Evolutionary conservation across 2,797 vertebrate genomes (phyloP), one percentile per base, ranked within the genome.

Genomic region (Mus minutoides): DNA sequence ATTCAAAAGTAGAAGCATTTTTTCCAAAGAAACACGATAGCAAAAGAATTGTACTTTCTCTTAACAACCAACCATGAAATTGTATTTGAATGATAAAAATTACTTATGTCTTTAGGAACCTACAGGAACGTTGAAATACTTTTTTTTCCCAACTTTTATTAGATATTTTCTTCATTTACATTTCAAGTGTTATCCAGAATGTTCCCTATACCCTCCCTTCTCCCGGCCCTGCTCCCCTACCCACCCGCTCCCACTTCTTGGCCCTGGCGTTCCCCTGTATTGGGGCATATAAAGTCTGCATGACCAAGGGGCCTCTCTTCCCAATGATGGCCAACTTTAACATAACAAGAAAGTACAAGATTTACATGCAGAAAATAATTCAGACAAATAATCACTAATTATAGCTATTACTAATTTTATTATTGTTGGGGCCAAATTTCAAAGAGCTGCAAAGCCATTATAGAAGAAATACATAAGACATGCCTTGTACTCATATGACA

Each of bases 51-150:
- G 5, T 19, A 67, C 6, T 88, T 54, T 16, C 40, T 78, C 8
- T 69, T 86, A 96, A 87, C 4, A n/a, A 78, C 34, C 6, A n/a
- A 89, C 75, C 46, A 62, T 75, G 22, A 96, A 95, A 88, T 13
- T n/a, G 24, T 12, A 71, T 88, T 94, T 85, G 17, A 88, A 88
- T 64, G 0, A 88, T 78, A 71, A 60, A 90, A 34, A 78, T 52
- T 11, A 71, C 4, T 21, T 37, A 3, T 60, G 21, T 71, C 29
- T 91, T 88, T 10, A 67, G 86, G 16, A 92, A 22, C 34, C 37
- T 54, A 52, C 3, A 12, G 91, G 49, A 89, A 58, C 7, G 75
- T 29, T 56, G 12, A 5, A 14, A 76, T 80, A 29, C 3, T n/a
- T n/a, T n/a, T n/a, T n/a, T n/a, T n/a, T n/a, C n/a, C n/a, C n/a